These are phyloP conservation scores for Chalcis sispes DNA, from an alignment of 2,888 invertebrate species.

Conservation along the genomic window DNA sequence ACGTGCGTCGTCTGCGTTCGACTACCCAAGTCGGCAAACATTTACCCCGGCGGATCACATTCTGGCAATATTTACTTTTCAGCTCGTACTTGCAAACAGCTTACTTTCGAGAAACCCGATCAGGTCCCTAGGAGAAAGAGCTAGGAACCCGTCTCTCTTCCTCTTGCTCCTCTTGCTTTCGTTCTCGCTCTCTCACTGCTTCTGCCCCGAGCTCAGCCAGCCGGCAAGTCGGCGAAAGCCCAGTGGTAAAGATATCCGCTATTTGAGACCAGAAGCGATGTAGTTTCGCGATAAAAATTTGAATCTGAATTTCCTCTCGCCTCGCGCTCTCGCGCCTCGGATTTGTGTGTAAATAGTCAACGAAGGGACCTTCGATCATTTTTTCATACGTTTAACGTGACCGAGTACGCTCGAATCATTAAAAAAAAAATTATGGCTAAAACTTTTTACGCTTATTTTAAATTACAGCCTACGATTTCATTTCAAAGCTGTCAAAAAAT, in stretches of 20 bases:
- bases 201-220: no score
- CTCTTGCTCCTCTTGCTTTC: not conserved
- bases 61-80: slow-evolving; percentile 67
- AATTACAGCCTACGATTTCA: no score
- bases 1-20: slow-evolving; percentile 60
- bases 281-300: slow-evolving; percentile 52
- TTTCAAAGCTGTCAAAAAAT: no score
- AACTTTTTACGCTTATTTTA: no score
- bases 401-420: slow-evolving; percentile 15
- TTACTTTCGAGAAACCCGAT: slow-evolving; percentile 63
- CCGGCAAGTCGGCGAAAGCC: no score
- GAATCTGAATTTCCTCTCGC: slow-evolving; percentile 32
- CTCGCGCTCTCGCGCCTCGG: not conserved
- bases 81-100: slow-evolving; percentile 66
- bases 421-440: no score
- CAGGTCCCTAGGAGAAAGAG: slow-evolving; percentile 36
- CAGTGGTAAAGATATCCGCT: no score
- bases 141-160: slow-evolving; percentile 1
- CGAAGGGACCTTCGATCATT: slow-evolving; percentile 29
- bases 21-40: slow-evolving; percentile 64
- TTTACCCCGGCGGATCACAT: slow-evolving; percentile 67
- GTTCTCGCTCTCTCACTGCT: no score
- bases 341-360: slow-evolving; percentile 43
- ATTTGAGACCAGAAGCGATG: no score
- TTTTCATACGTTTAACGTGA: slow-evolving; percentile 27